These are phyloP conservation scores for Paramormyrops hopkinsi DNA, from an alignment of 2,797 vertebrate species.

Conservation along the genomic window DNA sequence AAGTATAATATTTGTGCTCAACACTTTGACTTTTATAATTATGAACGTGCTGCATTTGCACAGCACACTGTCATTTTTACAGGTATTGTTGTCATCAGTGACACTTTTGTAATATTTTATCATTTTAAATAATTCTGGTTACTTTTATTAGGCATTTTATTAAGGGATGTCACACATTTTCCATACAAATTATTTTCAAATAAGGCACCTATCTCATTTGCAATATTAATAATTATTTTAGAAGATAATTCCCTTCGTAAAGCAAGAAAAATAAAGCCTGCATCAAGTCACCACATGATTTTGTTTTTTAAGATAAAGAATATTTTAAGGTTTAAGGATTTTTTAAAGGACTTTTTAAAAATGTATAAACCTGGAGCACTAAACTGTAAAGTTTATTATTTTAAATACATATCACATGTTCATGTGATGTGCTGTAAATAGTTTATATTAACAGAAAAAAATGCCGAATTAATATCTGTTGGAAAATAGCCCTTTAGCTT, in stretches of 20 bases:
- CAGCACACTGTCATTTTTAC: background rate
- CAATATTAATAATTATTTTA: background rate
- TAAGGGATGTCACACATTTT: background rate
- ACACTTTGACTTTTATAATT: background rate
- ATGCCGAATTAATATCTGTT: background rate
- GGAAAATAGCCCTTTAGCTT: background rate
- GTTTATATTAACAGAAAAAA: conserved; percentile 2
- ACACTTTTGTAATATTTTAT: background rate
- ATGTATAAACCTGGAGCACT: conserved; percentile 58
- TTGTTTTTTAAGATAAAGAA: background rate
- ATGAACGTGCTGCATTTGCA: background rate
- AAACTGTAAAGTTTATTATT: conserved; percentile 59
- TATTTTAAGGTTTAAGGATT: background rate
- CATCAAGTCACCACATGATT: background rate
- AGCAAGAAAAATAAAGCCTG: background rate
- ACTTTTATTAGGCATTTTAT: background rate
- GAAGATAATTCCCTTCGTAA: background rate
- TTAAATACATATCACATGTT: conserved; percentile 5
- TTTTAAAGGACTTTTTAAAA: conserved; percentile 32
- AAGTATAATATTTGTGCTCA: background rate
- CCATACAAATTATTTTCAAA: background rate
- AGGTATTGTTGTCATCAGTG: background rate
- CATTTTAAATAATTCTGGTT: background rate
- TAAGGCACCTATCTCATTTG: background rate
- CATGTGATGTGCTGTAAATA: conserved; percentile 32